Evolutionary conservation across 2,888 invertebrate species (phyloP), one percentile per base, ranked within the genome.

Genomic region (Cantharis nigra): DNA sequence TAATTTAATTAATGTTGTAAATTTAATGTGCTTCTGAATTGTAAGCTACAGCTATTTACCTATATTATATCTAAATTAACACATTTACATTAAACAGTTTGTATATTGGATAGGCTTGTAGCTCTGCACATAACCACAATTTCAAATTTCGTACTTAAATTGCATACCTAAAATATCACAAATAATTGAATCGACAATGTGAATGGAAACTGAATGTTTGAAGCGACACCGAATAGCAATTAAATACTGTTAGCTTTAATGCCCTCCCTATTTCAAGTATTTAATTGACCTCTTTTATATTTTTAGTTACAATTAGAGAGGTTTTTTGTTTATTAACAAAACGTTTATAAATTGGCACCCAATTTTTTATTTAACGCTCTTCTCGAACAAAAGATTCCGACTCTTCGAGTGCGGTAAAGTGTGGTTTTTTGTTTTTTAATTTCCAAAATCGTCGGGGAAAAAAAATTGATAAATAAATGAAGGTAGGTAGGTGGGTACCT

Each of bases 71-170:
- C 65, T 23, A 67, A 67, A 67, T 26, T 67, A 67, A 67, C 65
- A 67, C 65, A 67, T 67, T 67, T 67, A 67, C 20, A 67, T 67
- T 67, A 67, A 67, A 67, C 65, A 67, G 65, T 67, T 67, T 26
- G 18, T 26, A 67, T 64, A 64, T 67, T 67, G n/a, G 65, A 67
- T 67, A 67, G 26, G 65, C 65, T 67, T 26, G 20, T 67, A 67
- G 65, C 26, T 67, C 11, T 67, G 65, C 26, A 26, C n/a, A 67
- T 26, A 67, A 67, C 65, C 65, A 23, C 65, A 67, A 23, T 23
- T 67, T 67, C 65, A 67, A 67, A 67, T 67, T 67, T 67, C 23
- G 23, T 67, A 67, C 26, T 26, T 67, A 67, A 67, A 67, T 67
- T 67, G 65, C 18, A 67, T 67, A 67, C 23, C 65, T 23, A 67